These are phyloP conservation scores for Kryptolebias ocellatus DNA, from an alignment of 2,797 vertebrate genomes.

Conservation along the genomic window DNA sequence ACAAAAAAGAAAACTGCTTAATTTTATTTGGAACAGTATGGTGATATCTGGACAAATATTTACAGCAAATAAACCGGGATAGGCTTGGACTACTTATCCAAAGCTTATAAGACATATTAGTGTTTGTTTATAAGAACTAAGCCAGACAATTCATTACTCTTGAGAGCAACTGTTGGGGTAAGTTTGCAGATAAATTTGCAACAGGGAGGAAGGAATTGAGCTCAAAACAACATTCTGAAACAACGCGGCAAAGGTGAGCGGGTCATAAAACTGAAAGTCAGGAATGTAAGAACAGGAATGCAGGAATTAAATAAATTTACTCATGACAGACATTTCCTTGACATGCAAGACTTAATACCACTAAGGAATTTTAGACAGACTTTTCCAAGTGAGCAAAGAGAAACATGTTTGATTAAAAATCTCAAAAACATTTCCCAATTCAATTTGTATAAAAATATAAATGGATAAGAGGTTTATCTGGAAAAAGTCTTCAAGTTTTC, in stretches of 20 bases:
- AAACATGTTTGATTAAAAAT: background rate
- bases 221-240: slow-evolving; percentile 20
- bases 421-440: background rate
- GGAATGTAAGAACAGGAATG: slow-evolving; percentile 42
- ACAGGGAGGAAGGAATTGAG: slow-evolving; percentile 39
- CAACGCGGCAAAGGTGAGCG: slow-evolving; percentile 32
- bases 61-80: background rate
- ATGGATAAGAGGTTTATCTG: background rate
- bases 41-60: background rate
- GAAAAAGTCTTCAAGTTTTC: background rate
- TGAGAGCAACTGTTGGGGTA: slow-evolving; percentile 4
- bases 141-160: background rate
- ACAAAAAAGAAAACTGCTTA: slow-evolving; percentile 25
- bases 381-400: slow-evolving; percentile 3
- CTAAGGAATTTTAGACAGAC: slow-evolving; percentile 1
- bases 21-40: background rate
- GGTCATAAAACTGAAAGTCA: slow-evolving; percentile 41
- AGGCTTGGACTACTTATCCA: background rate
- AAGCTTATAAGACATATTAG: slow-evolving; percentile 5
- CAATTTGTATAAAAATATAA: slow-evolving; percentile 1
- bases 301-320: slow-evolving; percentile 28
- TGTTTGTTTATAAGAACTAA: slow-evolving; percentile 2
- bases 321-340: slow-evolving; percentile 15
- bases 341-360: slow-evolving; percentile 14
- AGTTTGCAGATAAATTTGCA: slow-evolving; percentile 37